phyloP scores from a whole-genome alignment of 2,113 vertebrate genomes.

The Coregonus clupeaformis region DNA sequence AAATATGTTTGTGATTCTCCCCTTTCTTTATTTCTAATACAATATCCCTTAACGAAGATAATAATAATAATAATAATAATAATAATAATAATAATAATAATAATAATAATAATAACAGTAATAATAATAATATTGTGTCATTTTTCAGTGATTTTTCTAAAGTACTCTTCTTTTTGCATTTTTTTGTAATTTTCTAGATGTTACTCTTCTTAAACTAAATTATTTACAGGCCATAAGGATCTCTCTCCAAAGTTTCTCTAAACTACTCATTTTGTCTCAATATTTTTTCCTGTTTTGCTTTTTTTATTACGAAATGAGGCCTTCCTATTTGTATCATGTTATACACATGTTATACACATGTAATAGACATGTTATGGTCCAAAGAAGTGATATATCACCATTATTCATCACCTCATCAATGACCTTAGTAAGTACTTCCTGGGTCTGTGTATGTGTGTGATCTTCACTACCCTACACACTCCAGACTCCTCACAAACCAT shows the following conservation, averaged over 20 bases:
- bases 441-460: conserved; percentile 34
- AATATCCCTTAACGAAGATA: conserved; percentile 65
- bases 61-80: conserved; percentile 55
- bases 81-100: conserved; percentile 45
- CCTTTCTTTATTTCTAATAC: conserved; percentile 75
- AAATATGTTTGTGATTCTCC: conserved; percentile 74
- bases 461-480: conserved; percentile 55
- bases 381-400: conserved; percentile 63
- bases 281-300: conserved; percentile 31
- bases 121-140: conserved; percentile 58
- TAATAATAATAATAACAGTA: conserved; percentile 48
- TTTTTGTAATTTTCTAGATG: conserved; percentile 70
- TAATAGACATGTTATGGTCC: conserved; percentile 57
- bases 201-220: conserved; percentile 75
- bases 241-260: conserved; percentile 67
- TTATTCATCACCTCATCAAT: conserved; percentile 51
- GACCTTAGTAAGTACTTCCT: conserved; percentile 36
- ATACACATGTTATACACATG: conserved; percentile 53
- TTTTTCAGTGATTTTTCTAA: conserved; percentile 73
- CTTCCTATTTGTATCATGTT: conserved; percentile 66
- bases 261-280: conserved; percentile 61
- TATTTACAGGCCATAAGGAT: conserved; percentile 74
- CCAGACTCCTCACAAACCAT: conserved; percentile 54
- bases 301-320: conserved; percentile 67
- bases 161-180: conserved; percentile 74